Base-by-base conservation (phyloP, 2,888 invertebrate genomes). In the Diploptera punctata region DNA sequence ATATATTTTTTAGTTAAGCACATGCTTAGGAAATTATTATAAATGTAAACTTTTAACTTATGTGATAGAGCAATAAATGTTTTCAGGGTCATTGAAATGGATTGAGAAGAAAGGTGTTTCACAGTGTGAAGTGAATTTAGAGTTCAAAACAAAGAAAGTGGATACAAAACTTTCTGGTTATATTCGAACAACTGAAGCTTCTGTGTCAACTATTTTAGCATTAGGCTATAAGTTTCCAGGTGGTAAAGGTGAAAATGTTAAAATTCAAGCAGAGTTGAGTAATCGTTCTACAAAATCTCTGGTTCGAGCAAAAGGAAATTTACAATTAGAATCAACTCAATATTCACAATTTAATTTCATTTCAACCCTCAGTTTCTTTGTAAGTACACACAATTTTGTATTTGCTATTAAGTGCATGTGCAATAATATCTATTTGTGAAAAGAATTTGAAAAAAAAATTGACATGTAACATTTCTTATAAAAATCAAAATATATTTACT, bases 111-210 rank as follows among this genome's bases (percentile, higher is more conserved):
- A 87, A 76, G 91, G 91, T 1, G 88, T 93, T 24, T 89, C 89
- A 0, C 94, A 94, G 80, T 91, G 91, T 79, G 93, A 93, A 76
- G 88, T 94, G 9, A 87, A 90, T 74, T 82, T 93, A 10, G 90
- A 90, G 65, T 94, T 94, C 79, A 90, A 92, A 83, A 94, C 94
- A 0, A 93, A 92, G 78, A 89, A 90, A 76, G 83, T 94, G 0
- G 89, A 88, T 70, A 93, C 93, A 61, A 86, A 89, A 75, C 82
- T 94, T n/a, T 84, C 87, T 38, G 94, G 94, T 0, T 93, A 93
- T 80, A 87, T 93, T 68, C 87, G 89, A 1, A 81, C 85, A 83
- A 80, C 86, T 81, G 75, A 87, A 81, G 19, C 86, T 80, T 82
- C 83, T 33, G 73, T 83, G 67, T 88, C 89, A 0, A 86, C 88